Evolutionary conservation across 2,113 vertebrate genomes (phyloP).

Genomic region (Globicephala melas): DNA sequence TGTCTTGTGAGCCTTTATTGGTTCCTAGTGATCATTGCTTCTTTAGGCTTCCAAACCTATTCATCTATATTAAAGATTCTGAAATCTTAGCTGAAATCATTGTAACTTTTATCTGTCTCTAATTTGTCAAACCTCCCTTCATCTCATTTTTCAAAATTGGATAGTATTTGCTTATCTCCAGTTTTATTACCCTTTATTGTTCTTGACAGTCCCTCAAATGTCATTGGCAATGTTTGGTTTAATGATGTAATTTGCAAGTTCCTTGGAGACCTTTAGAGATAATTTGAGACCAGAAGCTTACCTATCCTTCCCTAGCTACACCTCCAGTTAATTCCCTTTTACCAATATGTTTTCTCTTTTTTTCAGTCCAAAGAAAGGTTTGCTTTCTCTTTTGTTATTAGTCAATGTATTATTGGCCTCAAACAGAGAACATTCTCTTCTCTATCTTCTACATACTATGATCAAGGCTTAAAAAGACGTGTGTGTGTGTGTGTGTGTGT

Average conservation of each 20-base stretch:
- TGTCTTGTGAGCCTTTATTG: neutral
- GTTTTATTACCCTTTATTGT: neutral
- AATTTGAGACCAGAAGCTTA: slow-evolving; percentile 1
- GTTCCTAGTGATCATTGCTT: neutral
- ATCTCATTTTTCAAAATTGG: neutral
- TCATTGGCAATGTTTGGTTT: slow-evolving; percentile 19
- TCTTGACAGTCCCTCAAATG: neutral
- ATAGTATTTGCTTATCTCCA: slow-evolving; percentile 6
- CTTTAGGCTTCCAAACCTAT: slow-evolving; percentile 20
- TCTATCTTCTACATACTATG: neutral
- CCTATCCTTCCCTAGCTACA: neutral
- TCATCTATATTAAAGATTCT: neutral
- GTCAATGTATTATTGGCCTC: neutral
- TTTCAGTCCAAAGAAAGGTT: neutral
- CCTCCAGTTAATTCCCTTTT: neutral
- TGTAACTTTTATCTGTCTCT: neutral
- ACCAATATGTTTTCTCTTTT: neutral
- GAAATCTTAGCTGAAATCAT: slow-evolving; percentile 39
- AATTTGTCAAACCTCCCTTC: slow-evolving; percentile 29
- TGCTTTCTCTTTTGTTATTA: slow-evolving; percentile 22
- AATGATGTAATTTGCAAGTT: slow-evolving; percentile 48
- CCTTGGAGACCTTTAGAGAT: slow-evolving; percentile 25
- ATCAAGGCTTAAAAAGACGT: neutral
- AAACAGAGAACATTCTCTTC: neutral
- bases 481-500: no score